Evolutionary conservation across 2,888 invertebrate species (phyloP).

Genomic region (Drosophila neonasuta): DNA sequence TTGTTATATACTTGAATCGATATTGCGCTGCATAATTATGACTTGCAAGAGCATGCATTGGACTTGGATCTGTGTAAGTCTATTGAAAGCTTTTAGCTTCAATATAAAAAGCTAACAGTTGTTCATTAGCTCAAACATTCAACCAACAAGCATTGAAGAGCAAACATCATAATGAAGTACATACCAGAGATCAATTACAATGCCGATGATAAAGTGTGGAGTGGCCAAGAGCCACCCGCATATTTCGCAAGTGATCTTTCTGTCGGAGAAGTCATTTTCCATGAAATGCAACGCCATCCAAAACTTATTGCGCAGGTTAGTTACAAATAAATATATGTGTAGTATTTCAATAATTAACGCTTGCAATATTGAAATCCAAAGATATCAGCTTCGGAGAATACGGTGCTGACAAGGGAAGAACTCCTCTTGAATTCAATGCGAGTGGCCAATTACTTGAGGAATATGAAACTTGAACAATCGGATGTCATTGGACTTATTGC

Average conservation of each 20-base stretch:
- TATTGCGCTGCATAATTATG: background rate
- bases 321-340: too few species aligned
- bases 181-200: constrained; percentile 26
- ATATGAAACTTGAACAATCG: constrained; percentile 40
- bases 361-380: background rate
- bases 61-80: background rate
- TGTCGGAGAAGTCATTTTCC: constrained; percentile 38
- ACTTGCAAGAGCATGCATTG: background rate
- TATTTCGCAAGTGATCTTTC: constrained; percentile 44
- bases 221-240: constrained; percentile 4
- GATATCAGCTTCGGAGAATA: constrained; percentile 50
- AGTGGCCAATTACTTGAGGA: constrained; percentile 43
- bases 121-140: background rate
- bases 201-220: constrained; percentile 40
- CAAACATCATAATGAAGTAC: constrained; percentile 9
- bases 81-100: background rate
- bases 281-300: constrained; percentile 33
- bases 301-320: constrained; percentile 26
- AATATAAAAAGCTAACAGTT: background rate
- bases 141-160: background rate
- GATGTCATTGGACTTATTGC: constrained; percentile 62
- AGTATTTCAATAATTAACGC: too few species aligned
- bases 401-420: constrained; percentile 32
- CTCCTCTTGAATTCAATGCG: constrained; percentile 43
- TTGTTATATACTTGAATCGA: too few species aligned